Evolutionary conservation across 2,888 invertebrate species (phyloP).

Genomic region (Nymphalis polychloros): DNA sequence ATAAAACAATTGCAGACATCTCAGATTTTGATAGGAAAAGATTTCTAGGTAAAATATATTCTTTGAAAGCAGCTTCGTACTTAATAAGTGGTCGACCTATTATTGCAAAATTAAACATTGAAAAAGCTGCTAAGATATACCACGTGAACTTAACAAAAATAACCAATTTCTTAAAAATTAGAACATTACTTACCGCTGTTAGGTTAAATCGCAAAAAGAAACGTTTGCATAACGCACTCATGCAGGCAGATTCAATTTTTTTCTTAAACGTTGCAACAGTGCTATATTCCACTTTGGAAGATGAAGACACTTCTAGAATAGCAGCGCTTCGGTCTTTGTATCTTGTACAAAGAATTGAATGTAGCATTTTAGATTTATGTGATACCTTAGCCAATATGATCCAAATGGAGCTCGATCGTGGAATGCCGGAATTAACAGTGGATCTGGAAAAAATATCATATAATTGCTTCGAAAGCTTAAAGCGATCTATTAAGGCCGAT

Average conservation of each 20-base stretch:
- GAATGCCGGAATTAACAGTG: constrained; percentile 58
- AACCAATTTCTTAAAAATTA: constrained; percentile 52
- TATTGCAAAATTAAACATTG: constrained; percentile 58
- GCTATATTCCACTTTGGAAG: constrained; percentile 60
- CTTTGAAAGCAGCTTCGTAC: constrained; percentile 61
- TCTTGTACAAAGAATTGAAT: constrained; percentile 61
- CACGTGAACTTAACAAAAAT: constrained; percentile 58
- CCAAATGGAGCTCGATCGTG: constrained; percentile 69
- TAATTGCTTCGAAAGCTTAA: constrained; percentile 52
- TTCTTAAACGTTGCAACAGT: constrained; percentile 67
- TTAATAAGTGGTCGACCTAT: constrained; percentile 52
- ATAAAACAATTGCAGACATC: constrained; percentile 43
- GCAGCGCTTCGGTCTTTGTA: constrained; percentile 60
- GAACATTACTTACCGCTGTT: constrained; percentile 46
- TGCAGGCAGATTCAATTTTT: constrained; percentile 64
- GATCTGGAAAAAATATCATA: constrained; percentile 64
- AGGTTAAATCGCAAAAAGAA: constrained; percentile 54
- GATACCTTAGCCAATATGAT: constrained; percentile 74
- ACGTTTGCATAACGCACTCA: constrained; percentile 48
- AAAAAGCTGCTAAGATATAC: constrained; percentile 61
- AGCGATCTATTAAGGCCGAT: constrained; percentile 61
- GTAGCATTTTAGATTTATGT: constrained; percentile 66
- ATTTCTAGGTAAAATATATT: constrained; percentile 63
- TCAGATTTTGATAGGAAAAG: constrained; percentile 51
- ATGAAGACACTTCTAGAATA: constrained; percentile 56